Conservation (phyloP, 2,797 vertebrate genomes). For the Catostomus latipinnis region DNA sequence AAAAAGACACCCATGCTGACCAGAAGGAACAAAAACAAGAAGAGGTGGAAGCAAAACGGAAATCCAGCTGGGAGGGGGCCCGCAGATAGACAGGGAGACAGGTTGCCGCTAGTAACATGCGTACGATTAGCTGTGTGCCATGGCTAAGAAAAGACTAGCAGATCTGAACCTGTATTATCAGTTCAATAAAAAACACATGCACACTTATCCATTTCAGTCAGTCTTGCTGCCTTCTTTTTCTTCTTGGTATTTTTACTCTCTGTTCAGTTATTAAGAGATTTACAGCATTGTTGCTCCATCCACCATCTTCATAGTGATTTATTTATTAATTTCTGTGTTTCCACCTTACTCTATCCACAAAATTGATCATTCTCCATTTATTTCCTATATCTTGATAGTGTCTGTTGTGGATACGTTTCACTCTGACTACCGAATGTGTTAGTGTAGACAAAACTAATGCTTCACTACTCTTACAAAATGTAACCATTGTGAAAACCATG, state of each 20-base stretch:
- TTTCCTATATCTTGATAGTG: background rate
- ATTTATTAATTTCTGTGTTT: background rate
- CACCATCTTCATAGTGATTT: background rate
- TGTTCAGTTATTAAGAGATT: background rate
- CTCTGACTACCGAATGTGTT: background rate
- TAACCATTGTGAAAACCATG: background rate
- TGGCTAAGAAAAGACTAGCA: constrained; percentile 34
- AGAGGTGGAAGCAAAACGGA: constrained; percentile 55
- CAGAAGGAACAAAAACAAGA: constrained; percentile 43
- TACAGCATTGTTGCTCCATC: background rate
- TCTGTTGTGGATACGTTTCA: background rate
- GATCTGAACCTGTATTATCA: constrained; percentile 27
- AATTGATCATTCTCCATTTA: background rate
- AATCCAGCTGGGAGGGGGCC: constrained; percentile 53
- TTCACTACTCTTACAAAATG: background rate
- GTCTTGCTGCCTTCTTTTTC: background rate
- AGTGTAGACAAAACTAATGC: background rate
- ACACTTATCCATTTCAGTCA: constrained; percentile 12
- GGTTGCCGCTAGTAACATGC: constrained; percentile 32
- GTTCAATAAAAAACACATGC: constrained; percentile 36
- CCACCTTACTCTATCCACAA: background rate
- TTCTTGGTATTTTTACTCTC: background rate
- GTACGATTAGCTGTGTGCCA: constrained; percentile 22
- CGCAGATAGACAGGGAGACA: background rate
- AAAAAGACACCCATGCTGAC: constrained; percentile 13